phyloP scores from a whole-genome alignment of 2,797 vertebrate species.

The Neosilurus hyrtlii region DNA sequence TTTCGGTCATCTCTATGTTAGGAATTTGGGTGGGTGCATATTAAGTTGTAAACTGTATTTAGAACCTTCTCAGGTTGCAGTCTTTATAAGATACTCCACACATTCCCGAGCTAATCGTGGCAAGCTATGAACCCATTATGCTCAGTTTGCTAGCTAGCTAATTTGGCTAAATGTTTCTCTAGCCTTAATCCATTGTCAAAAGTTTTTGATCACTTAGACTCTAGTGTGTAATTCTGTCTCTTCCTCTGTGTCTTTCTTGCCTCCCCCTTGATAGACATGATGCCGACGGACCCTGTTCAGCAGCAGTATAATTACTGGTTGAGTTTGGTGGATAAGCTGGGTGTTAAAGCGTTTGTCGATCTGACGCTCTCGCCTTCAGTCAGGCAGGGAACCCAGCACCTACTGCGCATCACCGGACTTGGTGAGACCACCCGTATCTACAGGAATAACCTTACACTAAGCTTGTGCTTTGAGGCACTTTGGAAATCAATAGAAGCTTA shows the following conservation, averaged over 20 bases:
- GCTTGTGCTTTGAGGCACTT: background rate
- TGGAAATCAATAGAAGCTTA: background rate
- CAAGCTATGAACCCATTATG: background rate
- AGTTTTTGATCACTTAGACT: background rate
- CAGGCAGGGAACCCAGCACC: conserved; percentile 88
- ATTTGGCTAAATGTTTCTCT: background rate
- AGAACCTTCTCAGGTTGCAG: background rate
- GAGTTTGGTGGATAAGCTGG: conserved; percentile 87
- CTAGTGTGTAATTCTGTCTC: too few species aligned
- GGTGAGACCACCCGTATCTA: conserved; percentile 68
- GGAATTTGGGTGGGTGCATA: too few species aligned
- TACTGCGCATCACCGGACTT: conserved; percentile 88
- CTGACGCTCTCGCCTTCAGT: conserved; percentile 84
- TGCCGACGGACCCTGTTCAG: conserved; percentile 86
- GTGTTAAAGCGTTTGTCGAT: conserved; percentile 91
- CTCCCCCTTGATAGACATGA: conserved; percentile 68
- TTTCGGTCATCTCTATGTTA: too few species aligned
- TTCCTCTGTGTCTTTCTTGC: background rate
- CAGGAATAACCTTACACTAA: background rate
- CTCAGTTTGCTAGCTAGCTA: background rate
- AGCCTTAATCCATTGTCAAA: background rate
- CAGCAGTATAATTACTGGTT: conserved; percentile 91
- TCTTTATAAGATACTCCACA: too few species aligned
- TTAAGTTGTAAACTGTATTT: background rate
- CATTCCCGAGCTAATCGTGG: background rate